phyloP scores from a whole-genome alignment of 2,797 vertebrate species.

The Micrastur ruficollis region DNA sequence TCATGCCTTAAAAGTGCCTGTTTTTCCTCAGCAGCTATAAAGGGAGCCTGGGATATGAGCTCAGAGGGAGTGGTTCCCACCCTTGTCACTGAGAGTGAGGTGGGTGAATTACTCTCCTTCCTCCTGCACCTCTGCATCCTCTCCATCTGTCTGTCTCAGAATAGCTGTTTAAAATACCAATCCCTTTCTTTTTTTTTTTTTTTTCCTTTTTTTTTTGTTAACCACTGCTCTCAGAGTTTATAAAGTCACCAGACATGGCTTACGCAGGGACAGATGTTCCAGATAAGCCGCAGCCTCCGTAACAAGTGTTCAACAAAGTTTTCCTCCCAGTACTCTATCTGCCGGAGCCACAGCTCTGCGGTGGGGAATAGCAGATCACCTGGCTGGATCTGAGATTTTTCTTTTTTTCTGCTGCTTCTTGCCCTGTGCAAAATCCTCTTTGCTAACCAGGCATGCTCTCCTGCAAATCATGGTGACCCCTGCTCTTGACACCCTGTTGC shows the following conservation, averaged over 20 bases:
- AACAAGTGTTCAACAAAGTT: background rate
- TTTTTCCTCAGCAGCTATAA: background rate
- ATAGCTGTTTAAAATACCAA: rapidly evolving
- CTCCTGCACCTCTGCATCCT: background rate
- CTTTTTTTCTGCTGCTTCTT: background rate
- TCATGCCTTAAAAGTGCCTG: constrained; percentile 58
- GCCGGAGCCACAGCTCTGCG: background rate
- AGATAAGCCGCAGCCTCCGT: background rate
- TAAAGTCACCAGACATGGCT: background rate
- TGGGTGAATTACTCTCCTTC: background rate
- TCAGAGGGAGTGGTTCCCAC: constrained; percentile 17
- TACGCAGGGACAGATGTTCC: background rate
- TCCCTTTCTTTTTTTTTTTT: too few species aligned
- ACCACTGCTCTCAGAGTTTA: rapidly evolving
- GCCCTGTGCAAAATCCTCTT: background rate
- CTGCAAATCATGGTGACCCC: background rate
- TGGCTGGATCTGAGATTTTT: background rate
- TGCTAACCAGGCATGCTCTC: background rate
- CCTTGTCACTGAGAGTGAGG: background rate
- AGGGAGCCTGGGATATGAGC: constrained; percentile 44
- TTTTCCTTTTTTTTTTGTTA: background rate
- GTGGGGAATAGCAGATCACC: background rate
- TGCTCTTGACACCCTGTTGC: background rate
- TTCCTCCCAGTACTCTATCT: background rate
- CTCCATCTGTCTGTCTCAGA: background rate